Evolutionary conservation across 2,888 invertebrate genomes (phyloP), one percentile per base, ranked within the genome.

Genomic region (Lamellibrachia columna): DNA sequence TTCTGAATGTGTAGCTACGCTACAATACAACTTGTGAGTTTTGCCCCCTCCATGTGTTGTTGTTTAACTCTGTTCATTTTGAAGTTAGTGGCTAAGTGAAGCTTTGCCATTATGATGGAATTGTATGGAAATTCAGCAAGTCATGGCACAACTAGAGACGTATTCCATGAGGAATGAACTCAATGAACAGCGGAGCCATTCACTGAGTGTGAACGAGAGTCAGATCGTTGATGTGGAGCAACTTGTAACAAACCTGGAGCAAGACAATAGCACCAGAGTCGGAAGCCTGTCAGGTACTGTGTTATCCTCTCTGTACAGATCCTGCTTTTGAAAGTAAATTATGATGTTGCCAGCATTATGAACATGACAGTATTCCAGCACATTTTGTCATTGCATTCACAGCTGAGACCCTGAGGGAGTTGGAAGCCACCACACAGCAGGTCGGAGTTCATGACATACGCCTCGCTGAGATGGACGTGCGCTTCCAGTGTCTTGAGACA

Each of bases 401-500:
- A 75, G 75, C 22, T 75, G 75, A 75, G 75, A 75, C 75, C 15
- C 75, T 75, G 75, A 75, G 22, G 75, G 22, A 75, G 75, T 22
- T 75, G 75, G 75, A 22, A 22, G 15, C 22, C 22, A 22, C 75
- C 22, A 22, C 75, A 75, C 75, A 75, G 75, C 3, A 75, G 75
- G 75, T 75, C 22, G 75, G 75, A 75, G 75, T 75, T 11, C 58
- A 40, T 40, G 40, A 40, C 40, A 40, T 40, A 40, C 40, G 40
- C 40, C 40, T 40, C 40, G 40, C 40, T 0, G 40, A 40, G 40
- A 40, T 40, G 40, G 40, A 40, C 40, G 40, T 40, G 22, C 75
- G 75, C 75, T 75, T 75, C 75, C 75, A 15, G 22, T 75, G 75
- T 75, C 60, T 95, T 75, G 95, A 96, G 93, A 94, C 94, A 60